Base-by-base conservation (phyloP, 2,888 invertebrate species). In the Cephonodes hylas region DNA sequence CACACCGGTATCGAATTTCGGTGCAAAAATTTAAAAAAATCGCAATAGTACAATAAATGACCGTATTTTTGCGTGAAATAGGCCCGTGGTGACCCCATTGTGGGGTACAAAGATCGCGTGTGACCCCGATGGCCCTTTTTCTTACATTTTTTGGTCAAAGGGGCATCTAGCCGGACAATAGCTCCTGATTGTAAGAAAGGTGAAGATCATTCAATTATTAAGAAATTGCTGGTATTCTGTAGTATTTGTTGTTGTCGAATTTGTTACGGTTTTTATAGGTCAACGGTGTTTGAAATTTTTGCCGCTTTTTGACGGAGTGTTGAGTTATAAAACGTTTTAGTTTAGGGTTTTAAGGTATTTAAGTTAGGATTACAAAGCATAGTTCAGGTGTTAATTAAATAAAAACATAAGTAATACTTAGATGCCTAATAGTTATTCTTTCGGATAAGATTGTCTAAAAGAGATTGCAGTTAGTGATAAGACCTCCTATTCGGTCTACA, bases 231-330 rank as follows among this genome's bases (percentile, higher is more conserved):
- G n/a, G 15, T 48, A 27, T 48, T 48, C 15, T 27, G 25, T 53
- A 18, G 25, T 25, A 44, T 59, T 59, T 18, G 18, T 25, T 38
- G 38, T 18, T 44, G 58, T 59, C 58, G 79, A 83, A 85, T 86
- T 86, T 86, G 75, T 76, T 75, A 74, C 79, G 77, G 78, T 77
- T 73, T 75, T 38, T 38, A 13, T 38, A n/a, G 13, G 38, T 38
- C 10, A 38, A n/a, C 13, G 38, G 38, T n/a, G 38, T 38, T n/a
- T n/a, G n/a, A n/a, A n/a, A n/a, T n/a, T n/a, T n/a, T n/a, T n/a
- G n/a, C n/a, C n/a, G n/a, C n/a, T n/a, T n/a, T n/a, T n/a, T n/a
- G n/a, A n/a, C n/a, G n/a, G n/a, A n/a, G n/a, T n/a, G n/a, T n/a
- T n/a, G n/a, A n/a, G n/a, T n/a, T n/a, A n/a, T n/a, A n/a, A n/a